Conservation (phyloP, 2,888 invertebrate species). For the Lasioglossum zephyrum region DNA sequence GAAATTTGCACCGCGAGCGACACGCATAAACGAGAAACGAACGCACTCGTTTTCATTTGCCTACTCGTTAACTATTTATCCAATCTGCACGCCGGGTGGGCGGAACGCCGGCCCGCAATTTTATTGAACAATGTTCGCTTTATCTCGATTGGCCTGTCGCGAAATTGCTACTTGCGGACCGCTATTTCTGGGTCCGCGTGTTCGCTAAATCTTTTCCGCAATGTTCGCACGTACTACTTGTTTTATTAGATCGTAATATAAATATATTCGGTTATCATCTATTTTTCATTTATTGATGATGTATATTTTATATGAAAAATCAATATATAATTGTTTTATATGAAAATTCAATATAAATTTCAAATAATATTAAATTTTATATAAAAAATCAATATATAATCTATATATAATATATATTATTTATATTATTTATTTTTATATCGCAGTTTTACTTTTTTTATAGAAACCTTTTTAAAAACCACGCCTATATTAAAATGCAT, state of each 20-base stretch:
- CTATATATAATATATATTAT: too few relatives aligned
- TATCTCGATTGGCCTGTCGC: background rate
- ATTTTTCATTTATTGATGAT: background rate
- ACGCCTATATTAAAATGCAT: too few relatives aligned
- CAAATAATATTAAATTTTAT: too few relatives aligned
- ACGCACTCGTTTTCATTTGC: background rate
- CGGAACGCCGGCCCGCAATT: background rate
- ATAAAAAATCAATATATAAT: too few relatives aligned
- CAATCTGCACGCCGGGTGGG: background rate
- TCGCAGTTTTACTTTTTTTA: too few relatives aligned
- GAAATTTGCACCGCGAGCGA: background rate
- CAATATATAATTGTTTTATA: too few relatives aligned
- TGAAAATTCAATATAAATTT: too few relatives aligned
- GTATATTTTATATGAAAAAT: background rate
- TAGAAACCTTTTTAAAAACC: too few relatives aligned
- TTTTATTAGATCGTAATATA: background rate
- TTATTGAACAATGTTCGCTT: conserved; percentile 2
- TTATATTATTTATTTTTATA: too few relatives aligned
- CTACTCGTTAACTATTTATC: conserved; percentile 6
- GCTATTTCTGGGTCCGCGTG: background rate
- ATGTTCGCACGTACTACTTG: background rate
- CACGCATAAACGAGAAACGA: conserved; percentile 1
- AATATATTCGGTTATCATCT: background rate
- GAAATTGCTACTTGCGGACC: background rate
- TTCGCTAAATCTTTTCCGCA: background rate